Conservation (phyloP, 2,797 vertebrate genomes). For the Brachyrhaphis roseni region DNA sequence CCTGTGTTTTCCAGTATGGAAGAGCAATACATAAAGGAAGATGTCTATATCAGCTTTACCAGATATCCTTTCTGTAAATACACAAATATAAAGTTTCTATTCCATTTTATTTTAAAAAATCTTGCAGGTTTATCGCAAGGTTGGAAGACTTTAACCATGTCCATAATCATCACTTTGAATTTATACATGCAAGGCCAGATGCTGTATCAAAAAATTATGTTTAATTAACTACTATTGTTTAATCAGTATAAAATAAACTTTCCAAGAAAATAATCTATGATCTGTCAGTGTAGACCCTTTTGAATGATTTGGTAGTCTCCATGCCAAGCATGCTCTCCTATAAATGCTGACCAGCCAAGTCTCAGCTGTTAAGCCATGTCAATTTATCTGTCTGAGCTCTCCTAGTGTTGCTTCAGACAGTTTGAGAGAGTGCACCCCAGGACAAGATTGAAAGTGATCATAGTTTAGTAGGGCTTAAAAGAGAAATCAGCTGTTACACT, state of each 20-base stretch:
- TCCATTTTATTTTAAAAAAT: not conserved
- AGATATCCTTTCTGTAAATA: not conserved
- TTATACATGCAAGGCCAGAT: not conserved
- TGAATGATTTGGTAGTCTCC: not conserved
- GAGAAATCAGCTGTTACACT: not conserved
- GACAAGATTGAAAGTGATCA: not conserved
- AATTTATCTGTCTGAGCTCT: not conserved
- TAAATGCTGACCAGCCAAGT: conserved; percentile 15
- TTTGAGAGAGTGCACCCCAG: not conserved
- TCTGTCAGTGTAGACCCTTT: not conserved
- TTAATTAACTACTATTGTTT: not conserved
- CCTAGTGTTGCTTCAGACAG: not conserved
- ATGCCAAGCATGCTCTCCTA: not conserved
- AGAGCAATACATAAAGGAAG: not conserved
- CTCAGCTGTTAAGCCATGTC: conserved; percentile 5
- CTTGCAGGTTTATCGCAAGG: too few relatives aligned
- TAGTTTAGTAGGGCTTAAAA: not conserved
- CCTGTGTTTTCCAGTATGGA: not conserved
- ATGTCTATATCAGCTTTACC: not conserved
- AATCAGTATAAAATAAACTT: not conserved
- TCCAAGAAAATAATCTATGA: not conserved
- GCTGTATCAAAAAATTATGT: too few relatives aligned
- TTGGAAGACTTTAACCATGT: not conserved
- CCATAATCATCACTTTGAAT: not conserved
- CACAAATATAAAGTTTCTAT: not conserved